Base-by-base conservation (phyloP, 2,888 invertebrate genomes). In the Ophion ventricosus region DNA sequence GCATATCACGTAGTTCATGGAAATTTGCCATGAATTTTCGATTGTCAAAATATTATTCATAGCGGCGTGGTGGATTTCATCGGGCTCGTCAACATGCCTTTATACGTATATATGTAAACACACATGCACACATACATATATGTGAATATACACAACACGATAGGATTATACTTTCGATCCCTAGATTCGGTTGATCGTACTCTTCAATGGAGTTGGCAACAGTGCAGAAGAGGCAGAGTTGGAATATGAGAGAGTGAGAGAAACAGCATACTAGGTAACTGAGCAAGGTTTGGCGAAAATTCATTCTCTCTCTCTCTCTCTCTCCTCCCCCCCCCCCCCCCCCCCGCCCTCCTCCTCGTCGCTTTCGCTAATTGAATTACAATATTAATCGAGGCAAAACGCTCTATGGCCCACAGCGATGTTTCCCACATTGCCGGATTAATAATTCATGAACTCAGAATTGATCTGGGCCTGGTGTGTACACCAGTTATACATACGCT, bases 311-410 rank as follows among this genome's bases (percentile, higher is more conserved):
- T 23, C 83, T 43, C 17, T 64, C 56, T 64, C 70, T 20, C 40
- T 59, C 75, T 49, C 66, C 56, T 59, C 14, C 29, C 17, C 49
- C 25, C 26, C 14, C 29, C 0, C 23, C 25, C 35, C 40, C 54
- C 17, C 54, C 40, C 67, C 25, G 49, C 20, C 40, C 69, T 79
- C 83, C 64, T 85, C 80, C 76, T 72, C 57, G 43, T 70, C 75
- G 83, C 73, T 84, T 40, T 69, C 61, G 85, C 85, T 87, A 87
- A 87, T 83, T 87, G 85, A 87, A 87, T 84, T 87, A 86, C 84
- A 87, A 87, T 87, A 86, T 87, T 87, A 87, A 87, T 85, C 84
- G 87, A 85, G 84, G 82, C 85, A 85, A 85, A 85, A 85, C 73
- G 82, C 80, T 79, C 80, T 63, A 57, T 80, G 73, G 82, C 73